A percentile compares a stretch with the other conserved stretches of the same genome.
Conservation (phyloP, 2,113 vertebrate species). For the Centropristis striata region DNA sequence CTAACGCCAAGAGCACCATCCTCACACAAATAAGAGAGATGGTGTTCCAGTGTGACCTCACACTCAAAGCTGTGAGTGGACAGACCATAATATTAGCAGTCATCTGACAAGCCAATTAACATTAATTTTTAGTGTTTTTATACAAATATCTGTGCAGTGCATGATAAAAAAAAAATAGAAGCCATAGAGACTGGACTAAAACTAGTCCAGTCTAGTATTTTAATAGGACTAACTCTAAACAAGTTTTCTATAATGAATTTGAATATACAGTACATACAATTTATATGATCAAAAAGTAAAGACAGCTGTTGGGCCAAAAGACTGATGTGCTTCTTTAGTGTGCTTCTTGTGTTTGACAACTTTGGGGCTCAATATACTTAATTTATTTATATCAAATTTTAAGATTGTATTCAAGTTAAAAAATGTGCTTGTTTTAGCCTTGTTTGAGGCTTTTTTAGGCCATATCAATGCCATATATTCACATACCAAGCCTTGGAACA, state of each 20-base stretch:
- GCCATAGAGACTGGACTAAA: too few species aligned
- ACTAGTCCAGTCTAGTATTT: too few species aligned
- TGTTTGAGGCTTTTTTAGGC: too few species aligned
- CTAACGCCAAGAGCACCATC: constrained; percentile 92
- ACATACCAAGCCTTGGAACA: not conserved
- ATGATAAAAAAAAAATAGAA: not conserved
- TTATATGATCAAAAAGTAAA: not conserved
- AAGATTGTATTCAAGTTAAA: not conserved
- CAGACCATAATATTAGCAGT: not conserved
- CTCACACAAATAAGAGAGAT: constrained; percentile 93
- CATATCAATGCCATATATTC: too few species aligned
- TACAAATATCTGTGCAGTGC: not conserved
- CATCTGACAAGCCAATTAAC: not conserved
- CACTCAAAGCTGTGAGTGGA: constrained; percentile 95
- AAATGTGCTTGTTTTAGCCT: not conserved
- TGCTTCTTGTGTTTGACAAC: not conserved
- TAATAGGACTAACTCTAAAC: not conserved
- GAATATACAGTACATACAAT: not conserved
- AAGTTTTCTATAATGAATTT: not conserved
- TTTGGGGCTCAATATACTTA: too few species aligned
- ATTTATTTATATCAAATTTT: too few species aligned
- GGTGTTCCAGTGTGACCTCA: constrained; percentile 97
- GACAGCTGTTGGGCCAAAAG: not conserved
- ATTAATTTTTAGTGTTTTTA: not conserved
- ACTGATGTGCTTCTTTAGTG: not conserved